Conservation (phyloP, 2,113 vertebrate species). For the Hydropotes inermis region DNA sequence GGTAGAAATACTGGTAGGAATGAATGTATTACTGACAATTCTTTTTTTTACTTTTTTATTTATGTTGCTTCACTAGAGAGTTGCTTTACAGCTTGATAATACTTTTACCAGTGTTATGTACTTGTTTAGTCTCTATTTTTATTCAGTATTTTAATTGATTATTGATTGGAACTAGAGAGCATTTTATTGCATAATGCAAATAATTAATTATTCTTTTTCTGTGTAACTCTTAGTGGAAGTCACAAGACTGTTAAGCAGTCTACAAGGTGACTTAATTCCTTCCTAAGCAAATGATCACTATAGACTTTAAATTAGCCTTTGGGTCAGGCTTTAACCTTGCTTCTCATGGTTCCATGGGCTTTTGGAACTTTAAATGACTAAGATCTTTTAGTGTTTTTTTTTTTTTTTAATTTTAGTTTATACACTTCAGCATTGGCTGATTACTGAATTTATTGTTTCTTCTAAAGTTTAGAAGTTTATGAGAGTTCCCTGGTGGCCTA, state of each 20-base stretch:
- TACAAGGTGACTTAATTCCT: slow-evolving; percentile 55
- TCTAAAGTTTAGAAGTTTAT: not conserved
- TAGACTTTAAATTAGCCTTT: slow-evolving; percentile 38
- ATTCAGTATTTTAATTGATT: not conserved
- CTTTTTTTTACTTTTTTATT: not conserved
- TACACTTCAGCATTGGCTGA: not conserved
- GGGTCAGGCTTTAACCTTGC: not conserved
- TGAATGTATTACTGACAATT: not conserved
- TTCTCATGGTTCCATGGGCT: not conserved
- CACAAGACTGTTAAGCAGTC: not conserved
- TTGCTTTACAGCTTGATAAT: not conserved
- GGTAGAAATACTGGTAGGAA: not conserved
- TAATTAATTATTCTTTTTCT: slow-evolving; percentile 25
- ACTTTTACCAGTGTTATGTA: not conserved
- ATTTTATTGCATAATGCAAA: slow-evolving; percentile 8
- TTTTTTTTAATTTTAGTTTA: not conserved
- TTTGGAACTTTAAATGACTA: not conserved
- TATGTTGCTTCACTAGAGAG: not conserved
- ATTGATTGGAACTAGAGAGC: slow-evolving; percentile 28
- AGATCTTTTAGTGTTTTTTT: not conserved
- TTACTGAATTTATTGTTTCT: slow-evolving; percentile 24
- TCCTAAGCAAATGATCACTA: not conserved
- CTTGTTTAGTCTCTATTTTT: not conserved
- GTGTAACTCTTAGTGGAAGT: slow-evolving; percentile 14
- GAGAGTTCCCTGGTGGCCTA: not conserved